Evolutionary conservation across 2,888 invertebrate species (phyloP), one percentile per base, ranked within the genome.

Genomic region (Meiosimyza decipiens): DNA sequence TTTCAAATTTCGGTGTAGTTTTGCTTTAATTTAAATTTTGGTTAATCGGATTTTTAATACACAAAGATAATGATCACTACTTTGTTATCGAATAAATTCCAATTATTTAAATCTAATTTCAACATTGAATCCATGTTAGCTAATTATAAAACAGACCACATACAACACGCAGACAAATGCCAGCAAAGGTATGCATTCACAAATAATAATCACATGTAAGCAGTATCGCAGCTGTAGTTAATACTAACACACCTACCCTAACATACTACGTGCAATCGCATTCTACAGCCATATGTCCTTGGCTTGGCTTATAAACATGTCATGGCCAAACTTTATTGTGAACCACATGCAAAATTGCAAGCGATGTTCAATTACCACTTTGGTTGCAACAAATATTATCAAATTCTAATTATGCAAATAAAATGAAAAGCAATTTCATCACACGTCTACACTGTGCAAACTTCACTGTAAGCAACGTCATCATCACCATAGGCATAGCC

Each of bases 71-170:
- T 9, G 40, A 40, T 40, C 40, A 13, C 50, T 57, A 57, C 13
- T 28, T 22, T 59, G 68, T 18, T 68, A 68, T 68, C 68, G 49
- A 55, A 81, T 80, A 80, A 80, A 78, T 81, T 78, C 73, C 75
- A 80, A 81, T 79, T 79, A 82, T 82, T 82, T 79, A 82, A 82
- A 81, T 82, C 78, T 73, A 82, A 81, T 82, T 82, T 81, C 74
- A 79, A 77, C 73, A 76, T 75, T 60, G 73, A 55, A 73, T 64
- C 18, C 62, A 52, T 64, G 64, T 64, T 64, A 64, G 52, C 64
- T 51, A 64, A 64, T 64, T 64, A 64, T 64, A 51, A 51, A 51
- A 22, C 28, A 5, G 51, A 64, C 64, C 64, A 51, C 64, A 64
- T 51, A 13, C 13, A 12, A 28, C 55, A 62, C 72, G 18, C 52